Percentiles rank a stretch among this genome's conserved stretches.
Conservation (phyloP, 53 echinoderm and acorn worm species). For the Henricia sp. region DNA sequence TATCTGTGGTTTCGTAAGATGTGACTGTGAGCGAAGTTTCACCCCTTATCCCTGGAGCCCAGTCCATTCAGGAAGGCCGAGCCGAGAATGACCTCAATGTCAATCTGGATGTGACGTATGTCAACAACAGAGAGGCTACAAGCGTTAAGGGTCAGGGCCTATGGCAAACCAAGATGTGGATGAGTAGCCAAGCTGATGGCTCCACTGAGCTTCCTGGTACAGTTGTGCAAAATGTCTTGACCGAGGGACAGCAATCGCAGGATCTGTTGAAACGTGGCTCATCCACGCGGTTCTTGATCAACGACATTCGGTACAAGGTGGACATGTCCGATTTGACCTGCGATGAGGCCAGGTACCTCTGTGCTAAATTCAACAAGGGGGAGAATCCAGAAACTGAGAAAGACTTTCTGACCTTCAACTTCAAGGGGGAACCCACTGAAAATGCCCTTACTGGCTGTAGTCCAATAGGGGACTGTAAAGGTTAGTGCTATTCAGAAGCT, state of each 20-base stretch:
- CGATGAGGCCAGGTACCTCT: constrained; percentile 78
- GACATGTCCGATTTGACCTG: constrained; percentile 73
- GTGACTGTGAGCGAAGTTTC: constrained; percentile 65
- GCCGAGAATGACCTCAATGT: constrained; percentile 65
- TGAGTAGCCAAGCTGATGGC: constrained; percentile 55
- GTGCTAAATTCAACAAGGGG: constrained; percentile 76
- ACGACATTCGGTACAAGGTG: constrained; percentile 70
- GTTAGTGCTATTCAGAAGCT: no score
- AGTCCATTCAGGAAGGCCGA: constrained; percentile 63
- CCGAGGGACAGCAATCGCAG: constrained; percentile 42
- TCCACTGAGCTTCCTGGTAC: constrained; percentile 62
- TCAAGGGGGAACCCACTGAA: constrained; percentile 70
- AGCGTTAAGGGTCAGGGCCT: constrained; percentile 74
- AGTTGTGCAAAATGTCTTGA: constrained; percentile 63
- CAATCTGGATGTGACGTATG: constrained; percentile 68
- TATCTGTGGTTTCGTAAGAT: constrained; percentile 22
- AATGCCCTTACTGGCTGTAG: constrained; percentile 78
- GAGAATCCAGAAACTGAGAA: constrained; percentile 54
- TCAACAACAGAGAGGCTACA: constrained; percentile 46
- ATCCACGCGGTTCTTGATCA: constrained; percentile 57
- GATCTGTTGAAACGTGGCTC: constrained; percentile 44
- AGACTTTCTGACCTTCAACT: constrained; percentile 61
- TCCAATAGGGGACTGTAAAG: constrained; percentile 67
- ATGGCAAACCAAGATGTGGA: constrained; percentile 83
- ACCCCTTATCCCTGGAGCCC: background rate